Conservation (phyloP, 2,113 vertebrate genomes). For the Tapirus terrestris region DNA sequence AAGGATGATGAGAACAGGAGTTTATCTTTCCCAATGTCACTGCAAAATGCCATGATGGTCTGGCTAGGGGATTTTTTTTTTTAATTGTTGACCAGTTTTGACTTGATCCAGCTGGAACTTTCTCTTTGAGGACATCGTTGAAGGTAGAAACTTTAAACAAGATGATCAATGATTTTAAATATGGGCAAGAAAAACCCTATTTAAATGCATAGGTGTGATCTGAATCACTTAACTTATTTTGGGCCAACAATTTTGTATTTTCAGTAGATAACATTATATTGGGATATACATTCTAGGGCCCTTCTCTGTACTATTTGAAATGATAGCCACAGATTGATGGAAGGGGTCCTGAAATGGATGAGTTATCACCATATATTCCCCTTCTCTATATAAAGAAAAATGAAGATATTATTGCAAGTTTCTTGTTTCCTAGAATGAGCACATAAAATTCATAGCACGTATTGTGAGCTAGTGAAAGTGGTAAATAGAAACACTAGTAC, state of each 20-base stretch:
- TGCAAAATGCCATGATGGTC: conserved; percentile 17
- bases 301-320: not conserved
- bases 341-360: not conserved
- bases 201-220: not conserved
- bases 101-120: not conserved
- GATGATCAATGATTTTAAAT: conserved; percentile 8
- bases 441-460: not conserved
- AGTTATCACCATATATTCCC: not conserved
- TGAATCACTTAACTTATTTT: not conserved
- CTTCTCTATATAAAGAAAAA: not conserved
- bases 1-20: conserved; percentile 26
- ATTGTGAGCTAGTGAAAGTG: not conserved
- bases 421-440: not conserved
- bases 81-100: conserved; percentile 42
- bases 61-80: not conserved
- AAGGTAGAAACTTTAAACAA: conserved; percentile 37
- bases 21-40: conserved; percentile 28
- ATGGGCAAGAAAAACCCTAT: not conserved
- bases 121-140: not conserved
- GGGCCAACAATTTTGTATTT: not conserved
- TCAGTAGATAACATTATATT: not conserved
- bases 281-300: not conserved
- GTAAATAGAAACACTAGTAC: not conserved
- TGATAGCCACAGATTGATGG: not conserved
- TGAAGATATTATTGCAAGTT: not conserved